Percentiles rank a stretch among this genome's conserved stretches.
These are phyloP conservation scores for Siphlonurus alternatus DNA, from an alignment of 2,888 invertebrate genomes.

Conservation along the genomic window DNA sequence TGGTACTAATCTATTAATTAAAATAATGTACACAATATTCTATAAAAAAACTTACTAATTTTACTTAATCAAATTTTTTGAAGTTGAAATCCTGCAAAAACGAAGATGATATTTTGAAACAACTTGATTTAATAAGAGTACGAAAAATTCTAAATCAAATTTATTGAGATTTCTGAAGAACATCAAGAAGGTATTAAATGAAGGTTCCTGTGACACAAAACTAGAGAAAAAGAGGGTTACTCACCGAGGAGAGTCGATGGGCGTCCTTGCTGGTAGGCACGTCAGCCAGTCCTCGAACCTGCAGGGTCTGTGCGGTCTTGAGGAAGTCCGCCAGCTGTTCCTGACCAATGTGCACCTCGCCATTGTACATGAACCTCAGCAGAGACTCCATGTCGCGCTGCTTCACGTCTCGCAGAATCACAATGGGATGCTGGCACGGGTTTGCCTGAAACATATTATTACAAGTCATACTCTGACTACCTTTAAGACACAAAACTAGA, in stretches of 20 bases:
- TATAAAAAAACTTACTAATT: no score
- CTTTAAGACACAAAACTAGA: neutral
- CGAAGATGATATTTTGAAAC: no score
- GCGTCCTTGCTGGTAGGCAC: constrained; percentile 36
- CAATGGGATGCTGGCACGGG: constrained; percentile 80
- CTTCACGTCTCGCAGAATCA: constrained; percentile 70
- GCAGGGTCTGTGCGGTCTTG: constrained; percentile 71
- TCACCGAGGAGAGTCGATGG: constrained; percentile 16
- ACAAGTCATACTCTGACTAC: neutral
- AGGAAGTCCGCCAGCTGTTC: constrained; percentile 73
- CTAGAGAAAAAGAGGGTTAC: no score
- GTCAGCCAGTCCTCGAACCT: constrained; percentile 73
- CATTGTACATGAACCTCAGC: constrained; percentile 83
- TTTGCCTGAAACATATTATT: constrained; percentile 37
- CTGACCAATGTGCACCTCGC: constrained; percentile 78
- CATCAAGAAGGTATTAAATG: no score
- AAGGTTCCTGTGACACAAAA: no score
- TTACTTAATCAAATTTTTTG: no score
- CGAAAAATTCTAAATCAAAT: no score
- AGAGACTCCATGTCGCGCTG: constrained; percentile 75
- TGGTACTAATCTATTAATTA: no score
- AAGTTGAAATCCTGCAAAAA: no score
- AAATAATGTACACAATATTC: no score
- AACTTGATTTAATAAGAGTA: no score
- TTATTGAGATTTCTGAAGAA: no score